Evolutionary conservation across 1,140 invertebrate species (phyloP), one percentile per base, ranked within the genome.

Genomic region (Cherax quadricarinatus): DNA sequence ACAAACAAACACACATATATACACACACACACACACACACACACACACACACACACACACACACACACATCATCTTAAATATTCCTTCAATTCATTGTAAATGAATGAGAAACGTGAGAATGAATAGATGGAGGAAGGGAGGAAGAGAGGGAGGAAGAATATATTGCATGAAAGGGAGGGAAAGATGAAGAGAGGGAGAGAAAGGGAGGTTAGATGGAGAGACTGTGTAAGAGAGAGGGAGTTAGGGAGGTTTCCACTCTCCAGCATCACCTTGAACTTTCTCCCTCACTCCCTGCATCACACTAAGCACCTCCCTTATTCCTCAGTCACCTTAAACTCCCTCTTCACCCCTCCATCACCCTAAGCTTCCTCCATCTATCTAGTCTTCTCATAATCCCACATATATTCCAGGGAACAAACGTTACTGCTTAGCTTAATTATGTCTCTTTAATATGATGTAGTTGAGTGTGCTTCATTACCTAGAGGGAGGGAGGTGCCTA

Each of bases 361-460:
- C 30, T 41, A 41, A 41, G 30, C 30, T 41, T 41, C 49, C 51
- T 14, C 81, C 49, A 83, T 83, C 49, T 51, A 83, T 83, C 81
- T 57, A 10, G 12, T 21, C 18, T n/a, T n/a, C 81, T 14, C 48
- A 7, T 83, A 83, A 83, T 83, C 81, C 81, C 48, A 53, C 81
- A 83, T 83, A 83, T 83, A 83, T 83, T 83, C n/a, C 49, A 83
- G 81, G 48, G 57, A 83, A 83, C 81, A 83, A 83, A 83, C 51
- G 81, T 30, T 57, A 57, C 81, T 51, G 57, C 81, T 83, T 83
- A 83, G 81, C 81, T 83, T 83, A 83, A 83, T 83, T 83, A 83
- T 83, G 81, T 83, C 81, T 83, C 81, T 57, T 83, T 83, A 83
- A 83, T 83, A 83, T 83, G 81, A 83, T 53, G 81, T 57, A 83